Conservation (phyloP, 1,140 invertebrate species). For the Ips nitidus region DNA sequence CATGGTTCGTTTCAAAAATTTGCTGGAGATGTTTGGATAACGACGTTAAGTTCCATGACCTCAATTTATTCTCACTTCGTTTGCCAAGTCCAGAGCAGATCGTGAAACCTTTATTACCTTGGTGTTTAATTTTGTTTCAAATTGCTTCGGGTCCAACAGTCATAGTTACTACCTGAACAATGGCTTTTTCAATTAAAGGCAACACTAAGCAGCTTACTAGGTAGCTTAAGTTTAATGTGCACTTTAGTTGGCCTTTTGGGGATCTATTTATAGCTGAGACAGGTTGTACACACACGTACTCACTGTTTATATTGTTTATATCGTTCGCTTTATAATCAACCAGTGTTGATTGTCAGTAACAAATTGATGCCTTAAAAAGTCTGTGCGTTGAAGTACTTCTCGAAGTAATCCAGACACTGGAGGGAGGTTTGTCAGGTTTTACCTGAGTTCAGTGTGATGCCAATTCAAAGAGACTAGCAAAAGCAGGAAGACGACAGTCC, state of each 20-base stretch:
- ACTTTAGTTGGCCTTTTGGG: constrained; percentile 15
- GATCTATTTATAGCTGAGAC: constrained; percentile 15
- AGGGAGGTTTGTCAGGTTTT: not conserved
- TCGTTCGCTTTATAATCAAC: not conserved
- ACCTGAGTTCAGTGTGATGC: not conserved
- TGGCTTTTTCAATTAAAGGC: constrained; percentile 14
- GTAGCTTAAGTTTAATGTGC: constrained; percentile 8
- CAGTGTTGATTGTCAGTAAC: not conserved
- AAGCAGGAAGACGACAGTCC: constrained; percentile 22
- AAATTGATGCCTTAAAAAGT: not conserved
- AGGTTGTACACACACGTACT: constrained; percentile 21
- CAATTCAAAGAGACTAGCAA: not conserved
- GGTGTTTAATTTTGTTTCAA: not conserved
- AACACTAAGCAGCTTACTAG: not conserved
- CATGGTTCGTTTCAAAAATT: not conserved
- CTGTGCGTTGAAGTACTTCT: not conserved
- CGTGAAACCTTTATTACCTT: not conserved
- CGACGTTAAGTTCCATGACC: not conserved
- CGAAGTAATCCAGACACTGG: not conserved
- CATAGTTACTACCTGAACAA: not conserved
- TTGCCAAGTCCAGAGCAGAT: not conserved
- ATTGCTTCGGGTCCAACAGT: not conserved
- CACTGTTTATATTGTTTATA: constrained; percentile 7
- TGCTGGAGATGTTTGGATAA: not conserved
- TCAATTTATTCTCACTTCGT: not conserved